These are phyloP conservation scores for Melipona quadrifasciata DNA, from an alignment of 1,140 invertebrate genomes.

Conservation along the genomic window DNA sequence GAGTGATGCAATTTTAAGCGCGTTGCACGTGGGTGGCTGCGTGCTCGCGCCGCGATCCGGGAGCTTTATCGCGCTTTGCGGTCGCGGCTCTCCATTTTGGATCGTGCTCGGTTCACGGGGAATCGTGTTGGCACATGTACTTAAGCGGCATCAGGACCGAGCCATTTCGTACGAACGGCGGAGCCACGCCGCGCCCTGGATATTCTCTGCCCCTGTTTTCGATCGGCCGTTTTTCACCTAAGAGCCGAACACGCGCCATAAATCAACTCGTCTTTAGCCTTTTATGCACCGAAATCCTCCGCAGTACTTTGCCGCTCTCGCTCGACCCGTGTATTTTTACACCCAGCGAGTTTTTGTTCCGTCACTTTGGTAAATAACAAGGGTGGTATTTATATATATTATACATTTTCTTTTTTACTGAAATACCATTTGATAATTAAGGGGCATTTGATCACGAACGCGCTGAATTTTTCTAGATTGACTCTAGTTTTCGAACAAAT, in stretches of 20 bases:
- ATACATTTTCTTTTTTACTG: no score
- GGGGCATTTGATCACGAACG: no score
- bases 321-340: not conserved
- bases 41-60: constrained; percentile 40
- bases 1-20: constrained; percentile 1
- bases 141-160: constrained; percentile 45
- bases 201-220: constrained; percentile 24
- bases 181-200: constrained; percentile 11
- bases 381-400: no score
- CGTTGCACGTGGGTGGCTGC: not conserved
- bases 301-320: constrained; percentile 18
- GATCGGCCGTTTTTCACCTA: constrained; percentile 47
- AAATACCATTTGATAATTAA: no score
- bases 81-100: constrained; percentile 44
- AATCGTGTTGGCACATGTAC: constrained; percentile 45
- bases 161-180: constrained; percentile 13
- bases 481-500: no score
- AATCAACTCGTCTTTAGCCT: constrained; percentile 49
- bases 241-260: constrained; percentile 9
- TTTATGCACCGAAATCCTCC: constrained; percentile 41
- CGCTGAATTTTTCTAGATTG: no score
- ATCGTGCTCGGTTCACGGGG: constrained; percentile 41
- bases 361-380: not conserved
- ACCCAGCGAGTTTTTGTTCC: not conserved
- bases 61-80: constrained; percentile 50